These are phyloP conservation scores for Lingula anatina DNA, from an alignment of 2,888 invertebrate species.

Conservation along the genomic window DNA sequence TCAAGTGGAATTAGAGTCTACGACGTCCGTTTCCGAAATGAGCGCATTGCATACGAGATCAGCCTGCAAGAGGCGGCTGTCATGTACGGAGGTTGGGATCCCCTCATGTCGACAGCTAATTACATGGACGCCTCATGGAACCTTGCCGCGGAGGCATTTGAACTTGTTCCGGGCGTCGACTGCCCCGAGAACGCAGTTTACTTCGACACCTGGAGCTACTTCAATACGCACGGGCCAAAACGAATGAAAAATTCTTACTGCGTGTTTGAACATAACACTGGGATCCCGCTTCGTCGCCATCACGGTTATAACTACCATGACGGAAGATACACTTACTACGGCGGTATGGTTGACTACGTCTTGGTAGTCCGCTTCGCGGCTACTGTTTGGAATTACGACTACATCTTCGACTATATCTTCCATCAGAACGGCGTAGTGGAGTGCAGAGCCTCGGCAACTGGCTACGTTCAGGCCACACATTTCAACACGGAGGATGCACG, in stretches of 20 bases:
- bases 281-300: slow-evolving; percentile 35
- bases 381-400: slow-evolving; percentile 42
- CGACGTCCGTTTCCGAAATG: slow-evolving; percentile 30
- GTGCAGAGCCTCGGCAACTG: slow-evolving; percentile 34
- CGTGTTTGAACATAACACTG: slow-evolving; percentile 38
- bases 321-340: slow-evolving; percentile 35
- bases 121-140: slow-evolving; percentile 37
- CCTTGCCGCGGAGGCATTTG: slow-evolving; percentile 32
- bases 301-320: slow-evolving; percentile 25
- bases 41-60: slow-evolving; percentile 43
- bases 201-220: slow-evolving; percentile 28
- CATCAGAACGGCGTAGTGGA: slow-evolving; percentile 38
- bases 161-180: slow-evolving; percentile 38
- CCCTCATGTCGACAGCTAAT: slow-evolving; percentile 27
- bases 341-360: slow-evolving; percentile 24
- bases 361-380: slow-evolving; percentile 33
- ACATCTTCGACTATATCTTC: slow-evolving; percentile 38
- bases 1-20: slow-evolving; percentile 32
- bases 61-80: slow-evolving; percentile 43
- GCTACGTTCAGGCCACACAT: slow-evolving; percentile 31
- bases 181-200: slow-evolving; percentile 37
- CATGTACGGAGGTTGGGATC: slow-evolving; percentile 37
- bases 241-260: slow-evolving; percentile 34
- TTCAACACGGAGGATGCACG: slow-evolving; percentile 23
- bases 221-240: slow-evolving; percentile 22